Percentiles rank a stretch among this genome's conserved stretches.
These are phyloP conservation scores for Belgica antarctica DNA, from an alignment of 2,888 invertebrate species.

Conservation along the genomic window DNA sequence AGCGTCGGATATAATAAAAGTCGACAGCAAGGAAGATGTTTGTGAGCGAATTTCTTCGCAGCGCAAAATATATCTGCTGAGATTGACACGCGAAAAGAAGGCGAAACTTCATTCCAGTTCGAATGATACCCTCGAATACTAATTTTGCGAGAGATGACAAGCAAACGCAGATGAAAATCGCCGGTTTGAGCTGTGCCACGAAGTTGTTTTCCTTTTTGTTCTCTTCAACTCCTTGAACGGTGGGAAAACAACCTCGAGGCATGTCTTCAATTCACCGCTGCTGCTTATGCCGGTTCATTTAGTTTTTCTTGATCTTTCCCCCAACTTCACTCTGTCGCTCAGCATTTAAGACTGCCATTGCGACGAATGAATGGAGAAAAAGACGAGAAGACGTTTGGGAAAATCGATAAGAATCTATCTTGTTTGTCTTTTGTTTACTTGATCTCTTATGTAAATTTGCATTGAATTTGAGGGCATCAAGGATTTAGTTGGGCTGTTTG, in stretches of 20 bases:
- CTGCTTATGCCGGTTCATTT: constrained; percentile 25
- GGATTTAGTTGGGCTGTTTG: neutral
- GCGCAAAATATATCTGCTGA: constrained; percentile 20
- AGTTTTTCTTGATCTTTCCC: neutral
- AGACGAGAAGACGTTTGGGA: constrained; percentile 21
- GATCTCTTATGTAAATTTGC: constrained; percentile 34
- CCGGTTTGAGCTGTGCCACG: neutral
- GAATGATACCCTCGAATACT: neutral
- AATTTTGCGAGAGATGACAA: neutral
- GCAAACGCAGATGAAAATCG: neutral
- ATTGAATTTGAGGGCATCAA: neutral
- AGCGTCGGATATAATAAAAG: constrained; percentile 7
- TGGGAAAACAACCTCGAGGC: constrained; percentile 13
- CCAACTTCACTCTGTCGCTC: neutral
- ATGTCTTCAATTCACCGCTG: neutral
- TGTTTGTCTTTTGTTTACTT: constrained; percentile 37
- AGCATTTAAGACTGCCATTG: neutral
- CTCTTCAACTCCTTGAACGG: neutral
- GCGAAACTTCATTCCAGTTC: neutral
- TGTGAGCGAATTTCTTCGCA: neutral
- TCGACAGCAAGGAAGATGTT: neutral
- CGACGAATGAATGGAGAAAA: neutral
- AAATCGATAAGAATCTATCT: constrained; percentile 32
- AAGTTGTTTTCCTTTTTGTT: neutral
- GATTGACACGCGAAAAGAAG: neutral